Evolutionary conservation across 1,140 invertebrate genomes (phyloP).

Genomic region (Thalassaphorura encarpata): DNA sequence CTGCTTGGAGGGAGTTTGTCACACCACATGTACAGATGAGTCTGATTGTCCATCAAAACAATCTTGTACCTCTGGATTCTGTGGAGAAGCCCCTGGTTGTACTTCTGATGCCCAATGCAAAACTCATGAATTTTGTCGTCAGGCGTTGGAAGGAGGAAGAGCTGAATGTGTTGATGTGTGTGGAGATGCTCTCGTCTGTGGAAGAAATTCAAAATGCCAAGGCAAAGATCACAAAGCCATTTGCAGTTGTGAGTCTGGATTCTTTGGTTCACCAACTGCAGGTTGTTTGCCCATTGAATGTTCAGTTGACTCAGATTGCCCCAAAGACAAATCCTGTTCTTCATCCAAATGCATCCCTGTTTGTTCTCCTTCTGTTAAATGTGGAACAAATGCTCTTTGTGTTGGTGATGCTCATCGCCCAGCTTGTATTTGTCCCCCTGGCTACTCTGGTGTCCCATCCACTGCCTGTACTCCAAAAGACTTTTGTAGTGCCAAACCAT

Average conservation of each 20-base stretch:
- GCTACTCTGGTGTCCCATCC: conserved; percentile 65
- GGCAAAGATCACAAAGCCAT: conserved; percentile 56
- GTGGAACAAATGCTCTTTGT: conserved; percentile 71
- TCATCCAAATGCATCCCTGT: conserved; percentile 70
- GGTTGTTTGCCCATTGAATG: conserved; percentile 72
- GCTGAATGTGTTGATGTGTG: conserved; percentile 26
- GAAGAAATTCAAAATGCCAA: conserved; percentile 31
- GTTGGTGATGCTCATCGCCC: conserved; percentile 55
- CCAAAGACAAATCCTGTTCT: conserved; percentile 69
- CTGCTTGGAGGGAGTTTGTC: conserved; percentile 65
- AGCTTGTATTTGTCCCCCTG: conserved; percentile 68
- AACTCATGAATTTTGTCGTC: conserved; percentile 53
- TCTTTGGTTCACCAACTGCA: conserved; percentile 64
- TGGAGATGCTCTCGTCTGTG: conserved; percentile 20
- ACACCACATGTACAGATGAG: conserved; percentile 65
- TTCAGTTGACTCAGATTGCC: conserved; percentile 55
- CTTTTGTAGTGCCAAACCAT: conserved; percentile 64
- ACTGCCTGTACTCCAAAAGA: conserved; percentile 61
- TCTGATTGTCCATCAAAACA: conserved; percentile 67
- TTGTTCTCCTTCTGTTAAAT: conserved; percentile 65
- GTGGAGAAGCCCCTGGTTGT: conserved; percentile 66
- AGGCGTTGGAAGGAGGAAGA: conserved; percentile 55
- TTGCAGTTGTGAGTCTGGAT: conserved; percentile 66
- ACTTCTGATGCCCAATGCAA: conserved; percentile 56
- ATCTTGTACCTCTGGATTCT: conserved; percentile 69